A percentile compares a stretch with the other conserved stretches of the same genome.
phyloP scores from a whole-genome alignment of 2,888 invertebrate genomes.

The Eremobia ochroleuca region DNA sequence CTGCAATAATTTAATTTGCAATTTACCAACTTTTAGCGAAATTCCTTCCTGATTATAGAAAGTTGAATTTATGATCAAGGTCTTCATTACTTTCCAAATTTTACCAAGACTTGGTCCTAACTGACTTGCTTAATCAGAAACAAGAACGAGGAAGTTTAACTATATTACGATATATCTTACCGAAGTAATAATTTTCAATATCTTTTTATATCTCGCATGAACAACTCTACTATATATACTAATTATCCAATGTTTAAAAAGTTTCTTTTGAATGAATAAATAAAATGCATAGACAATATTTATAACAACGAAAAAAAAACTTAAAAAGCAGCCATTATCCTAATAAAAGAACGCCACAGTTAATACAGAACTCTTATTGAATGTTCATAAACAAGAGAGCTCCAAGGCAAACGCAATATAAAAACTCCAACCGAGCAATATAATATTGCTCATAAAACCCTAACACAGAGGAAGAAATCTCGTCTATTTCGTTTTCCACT shows the following conservation, averaged over 20 bases:
- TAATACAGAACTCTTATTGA: neutral
- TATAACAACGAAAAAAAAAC: neutral
- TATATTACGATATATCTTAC: neutral
- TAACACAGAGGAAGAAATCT: slow-evolving; percentile 28
- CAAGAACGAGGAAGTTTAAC: slow-evolving; percentile 26
- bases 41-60: neutral
- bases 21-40: neutral
- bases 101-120: slow-evolving; percentile 27
- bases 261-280: neutral
- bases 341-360: neutral
- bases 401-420: neutral
- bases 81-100: slow-evolving; percentile 12
- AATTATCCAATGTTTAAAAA: neutral
- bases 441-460: slow-evolving; percentile 28
- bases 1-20: neutral
- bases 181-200: slow-evolving; percentile 9
- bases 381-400: neutral
- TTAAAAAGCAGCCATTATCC: neutral
- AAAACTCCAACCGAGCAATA: slow-evolving; percentile 3
- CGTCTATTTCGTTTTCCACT: slow-evolving; percentile 59
- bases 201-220: neutral
- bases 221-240: neutral
- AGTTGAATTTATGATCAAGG: slow-evolving; percentile 18
- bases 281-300: neutral
- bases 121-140: slow-evolving; percentile 36